These are phyloP conservation scores for Alexandromys fortis DNA, from an alignment of 2,113 vertebrate species.

Conservation along the genomic window DNA sequence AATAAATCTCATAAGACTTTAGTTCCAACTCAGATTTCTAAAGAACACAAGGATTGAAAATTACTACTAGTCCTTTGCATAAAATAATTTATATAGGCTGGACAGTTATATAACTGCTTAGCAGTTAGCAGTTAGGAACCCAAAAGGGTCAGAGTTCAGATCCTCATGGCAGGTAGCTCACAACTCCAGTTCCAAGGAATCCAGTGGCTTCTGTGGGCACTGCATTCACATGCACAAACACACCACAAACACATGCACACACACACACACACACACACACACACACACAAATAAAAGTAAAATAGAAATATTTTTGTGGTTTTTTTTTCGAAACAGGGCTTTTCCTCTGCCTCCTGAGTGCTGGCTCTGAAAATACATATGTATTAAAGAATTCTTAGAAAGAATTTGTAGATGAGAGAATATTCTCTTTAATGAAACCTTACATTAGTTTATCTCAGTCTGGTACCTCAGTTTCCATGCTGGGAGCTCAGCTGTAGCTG, in stretches of 20 bases:
- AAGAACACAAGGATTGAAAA: constrained; percentile 18
- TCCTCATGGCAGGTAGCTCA: neutral
- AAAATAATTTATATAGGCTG: neutral
- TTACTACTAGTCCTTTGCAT: neutral
- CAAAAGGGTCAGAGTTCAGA: neutral
- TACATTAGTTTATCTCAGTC: neutral
- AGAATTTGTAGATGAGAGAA: neutral
- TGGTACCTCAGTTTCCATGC: neutral
- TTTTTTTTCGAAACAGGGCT: neutral
- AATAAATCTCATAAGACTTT: neutral
- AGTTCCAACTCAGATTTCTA: constrained; percentile 9
- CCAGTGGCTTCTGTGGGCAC: neutral
- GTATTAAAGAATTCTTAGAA: neutral
- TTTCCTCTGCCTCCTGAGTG: neutral
- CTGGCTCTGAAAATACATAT: neutral
- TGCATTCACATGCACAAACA: neutral
- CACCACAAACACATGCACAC: neutral
- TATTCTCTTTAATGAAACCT: constrained; percentile 20
- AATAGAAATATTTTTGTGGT: neutral
- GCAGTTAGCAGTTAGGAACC: neutral
- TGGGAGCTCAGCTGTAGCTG: neutral
- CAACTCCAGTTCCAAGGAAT: neutral
- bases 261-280: too few relatives aligned
- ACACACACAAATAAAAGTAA: neutral
- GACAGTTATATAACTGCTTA: too few relatives aligned